phyloP scores from a whole-genome alignment of 2,113 vertebrate genomes.

The Sminthopsis crassicaudata region DNA sequence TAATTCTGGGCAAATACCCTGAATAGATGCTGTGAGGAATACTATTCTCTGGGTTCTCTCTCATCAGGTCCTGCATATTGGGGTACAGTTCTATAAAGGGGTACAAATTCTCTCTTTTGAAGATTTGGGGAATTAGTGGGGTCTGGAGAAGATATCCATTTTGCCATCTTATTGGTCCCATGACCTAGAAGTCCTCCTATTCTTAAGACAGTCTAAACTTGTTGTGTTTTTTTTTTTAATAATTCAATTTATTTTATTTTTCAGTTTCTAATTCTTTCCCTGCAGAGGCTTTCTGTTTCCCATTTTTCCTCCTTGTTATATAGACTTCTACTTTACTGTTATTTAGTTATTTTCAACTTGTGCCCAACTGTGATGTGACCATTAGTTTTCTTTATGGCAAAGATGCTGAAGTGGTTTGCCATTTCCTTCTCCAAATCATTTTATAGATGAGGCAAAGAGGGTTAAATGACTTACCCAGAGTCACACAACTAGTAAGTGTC shows the following conservation, averaged over 20 bases:
- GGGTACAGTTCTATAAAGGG: background rate
- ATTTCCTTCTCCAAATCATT: background rate
- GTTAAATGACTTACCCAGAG: background rate
- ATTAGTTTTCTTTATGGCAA: background rate
- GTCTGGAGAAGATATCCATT: background rate
- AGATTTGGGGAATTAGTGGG: background rate
- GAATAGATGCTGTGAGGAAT: background rate
- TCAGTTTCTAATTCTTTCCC: background rate
- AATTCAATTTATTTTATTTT: background rate
- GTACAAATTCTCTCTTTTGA: background rate
- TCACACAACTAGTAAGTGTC: background rate
- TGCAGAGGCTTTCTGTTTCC: background rate
- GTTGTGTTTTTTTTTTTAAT: background rate
- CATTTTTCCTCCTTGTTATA: background rate
- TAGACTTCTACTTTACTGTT: background rate
- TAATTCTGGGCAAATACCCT: no score
- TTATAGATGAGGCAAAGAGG: background rate
- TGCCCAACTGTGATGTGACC: no score
- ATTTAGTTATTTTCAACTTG: background rate
- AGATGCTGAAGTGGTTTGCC: background rate
- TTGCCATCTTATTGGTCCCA: background rate
- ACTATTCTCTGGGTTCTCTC: background rate
- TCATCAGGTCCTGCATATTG: background rate
- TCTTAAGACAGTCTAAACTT: background rate
- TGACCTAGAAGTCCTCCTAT: background rate